phyloP scores from a whole-genome alignment of 2,797 vertebrate genomes.

The Bradypodion pumilum region DNA sequence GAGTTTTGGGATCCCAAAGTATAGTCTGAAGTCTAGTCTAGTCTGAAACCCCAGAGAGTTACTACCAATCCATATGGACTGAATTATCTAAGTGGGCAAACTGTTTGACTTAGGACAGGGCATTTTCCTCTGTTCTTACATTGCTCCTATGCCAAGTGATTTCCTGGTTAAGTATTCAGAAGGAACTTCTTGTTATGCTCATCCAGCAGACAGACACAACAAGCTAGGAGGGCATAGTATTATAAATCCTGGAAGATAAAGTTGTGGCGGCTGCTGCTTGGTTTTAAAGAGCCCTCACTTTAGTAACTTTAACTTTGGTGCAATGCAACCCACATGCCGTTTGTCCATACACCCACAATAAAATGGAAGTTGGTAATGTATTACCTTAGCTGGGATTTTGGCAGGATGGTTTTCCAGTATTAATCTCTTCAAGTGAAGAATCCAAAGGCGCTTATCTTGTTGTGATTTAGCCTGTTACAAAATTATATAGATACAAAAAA shows the following conservation, averaged over 20 bases:
- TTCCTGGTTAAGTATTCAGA: neutral
- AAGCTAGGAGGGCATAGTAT: neutral
- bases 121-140: neutral
- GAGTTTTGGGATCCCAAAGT: neutral
- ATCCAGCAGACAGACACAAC: neutral
- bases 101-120: neutral
- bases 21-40: neutral
- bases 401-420: slow-evolving; percentile 98
- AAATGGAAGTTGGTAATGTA: neutral
- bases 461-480: slow-evolving; percentile 89
- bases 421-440: slow-evolving; percentile 94
- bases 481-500: neutral
- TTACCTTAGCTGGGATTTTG: slow-evolving; percentile 98
- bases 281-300: neutral
- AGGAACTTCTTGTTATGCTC: neutral
- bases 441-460: slow-evolving; percentile 97
- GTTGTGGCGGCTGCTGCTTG: neutral
- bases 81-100: neutral
- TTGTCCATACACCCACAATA: neutral
- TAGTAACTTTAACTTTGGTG: neutral
- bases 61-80: neutral
- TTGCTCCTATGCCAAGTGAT: neutral
- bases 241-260: neutral
- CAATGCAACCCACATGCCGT: neutral
- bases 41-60: neutral